Conservation (phyloP, 2,113 vertebrate species). For the Opisthocomus hoazin region DNA sequence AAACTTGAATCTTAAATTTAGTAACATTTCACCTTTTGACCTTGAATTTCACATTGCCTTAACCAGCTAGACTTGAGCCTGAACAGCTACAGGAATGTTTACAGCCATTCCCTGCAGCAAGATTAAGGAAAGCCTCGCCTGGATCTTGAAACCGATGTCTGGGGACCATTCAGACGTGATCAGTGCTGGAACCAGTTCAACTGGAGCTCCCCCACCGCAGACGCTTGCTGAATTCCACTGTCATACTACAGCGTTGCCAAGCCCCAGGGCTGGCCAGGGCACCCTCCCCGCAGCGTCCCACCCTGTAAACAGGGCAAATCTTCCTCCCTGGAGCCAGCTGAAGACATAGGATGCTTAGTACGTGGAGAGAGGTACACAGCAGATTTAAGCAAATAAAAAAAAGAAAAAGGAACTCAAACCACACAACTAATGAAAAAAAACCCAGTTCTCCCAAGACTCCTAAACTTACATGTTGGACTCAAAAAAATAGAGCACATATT, state of each 20-base stretch:
- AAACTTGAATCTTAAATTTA: conserved; percentile 37
- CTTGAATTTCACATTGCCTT: conserved; percentile 25
- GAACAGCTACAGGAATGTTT: conserved; percentile 32
- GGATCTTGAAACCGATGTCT: neutral
- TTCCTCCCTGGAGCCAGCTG: neutral
- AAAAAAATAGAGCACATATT: neutral
- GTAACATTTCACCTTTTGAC: conserved; percentile 36
- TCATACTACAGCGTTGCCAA: neutral
- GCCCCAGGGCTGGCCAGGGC: neutral
- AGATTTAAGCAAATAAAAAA: neutral
- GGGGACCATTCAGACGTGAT: fast-evolving
- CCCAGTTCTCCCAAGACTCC: neutral
- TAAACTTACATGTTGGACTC: neutral
- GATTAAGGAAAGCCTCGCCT: neutral
- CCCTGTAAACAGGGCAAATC: neutral
- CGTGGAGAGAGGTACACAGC: neutral
- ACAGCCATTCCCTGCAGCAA: neutral
- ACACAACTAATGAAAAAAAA: neutral
- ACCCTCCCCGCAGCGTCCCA: fast-evolving
- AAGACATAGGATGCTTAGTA: neutral
- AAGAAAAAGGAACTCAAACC: too few relatives aligned
- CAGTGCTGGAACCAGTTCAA: neutral
- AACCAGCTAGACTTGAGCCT: conserved; percentile 13
- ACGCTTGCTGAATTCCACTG: neutral
- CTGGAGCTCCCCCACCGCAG: neutral